Evolutionary conservation across 2,888 invertebrate genomes (phyloP).

Genomic region (Perizoma affinitatum): DNA sequence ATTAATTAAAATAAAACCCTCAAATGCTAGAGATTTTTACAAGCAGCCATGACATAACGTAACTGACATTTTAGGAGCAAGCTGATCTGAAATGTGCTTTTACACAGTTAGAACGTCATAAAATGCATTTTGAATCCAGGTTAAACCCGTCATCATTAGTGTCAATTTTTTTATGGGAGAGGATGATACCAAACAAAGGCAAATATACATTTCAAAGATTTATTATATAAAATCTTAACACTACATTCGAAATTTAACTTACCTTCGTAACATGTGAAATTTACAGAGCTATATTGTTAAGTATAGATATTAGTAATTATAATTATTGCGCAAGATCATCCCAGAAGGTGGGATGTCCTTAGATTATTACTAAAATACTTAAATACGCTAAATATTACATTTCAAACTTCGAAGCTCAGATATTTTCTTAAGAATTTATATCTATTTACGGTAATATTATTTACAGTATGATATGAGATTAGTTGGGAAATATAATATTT

Average conservation of each 20-base stretch:
- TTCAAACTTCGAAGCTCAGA: slow-evolving; percentile 82
- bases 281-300: slow-evolving; percentile 78
- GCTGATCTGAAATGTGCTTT: too few relatives aligned
- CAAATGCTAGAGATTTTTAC: too few relatives aligned
- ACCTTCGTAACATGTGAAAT: slow-evolving; percentile 82
- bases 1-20: too few relatives aligned
- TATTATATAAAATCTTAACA: slow-evolving; percentile 84
- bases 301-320: slow-evolving; percentile 79
- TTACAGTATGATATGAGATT: slow-evolving; percentile 80
- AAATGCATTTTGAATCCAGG: too few relatives aligned
- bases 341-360: slow-evolving; percentile 64
- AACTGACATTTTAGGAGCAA: too few relatives aligned
- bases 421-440: slow-evolving; percentile 76
- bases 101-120: too few relatives aligned
- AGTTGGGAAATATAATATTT: slow-evolving; percentile 64
- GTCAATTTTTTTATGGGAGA: background rate
- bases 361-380: slow-evolving; percentile 72
- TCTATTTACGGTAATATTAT: slow-evolving; percentile 67
- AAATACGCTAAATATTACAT: slow-evolving; percentile 74
- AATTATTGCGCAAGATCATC: slow-evolving; percentile 81
- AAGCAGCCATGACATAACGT: too few relatives aligned
- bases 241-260: slow-evolving; percentile 80
- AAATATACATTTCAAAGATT: slow-evolving; percentile 82
- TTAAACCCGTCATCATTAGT: background rate
- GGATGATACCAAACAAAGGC: slow-evolving; percentile 43